Base-by-base conservation (phyloP, 1,140 invertebrate genomes). In the Zaprionus nigranus region DNA sequence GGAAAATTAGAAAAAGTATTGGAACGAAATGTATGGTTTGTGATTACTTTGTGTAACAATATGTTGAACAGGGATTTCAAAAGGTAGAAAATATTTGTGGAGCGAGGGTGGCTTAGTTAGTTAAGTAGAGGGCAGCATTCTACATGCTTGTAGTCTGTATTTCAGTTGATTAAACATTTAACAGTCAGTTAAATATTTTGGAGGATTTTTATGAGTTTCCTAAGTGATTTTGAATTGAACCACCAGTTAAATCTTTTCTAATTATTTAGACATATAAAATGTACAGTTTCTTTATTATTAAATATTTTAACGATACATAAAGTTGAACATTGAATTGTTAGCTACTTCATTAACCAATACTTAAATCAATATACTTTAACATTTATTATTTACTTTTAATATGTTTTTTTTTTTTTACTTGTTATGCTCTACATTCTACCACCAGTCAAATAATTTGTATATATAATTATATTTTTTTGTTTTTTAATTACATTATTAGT, bases 91-190 rank as follows among this genome's bases (percentile, higher is more conserved):
- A 20, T 17, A n/a, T 17, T 43, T 5, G 46, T 12, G 12, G 20
- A 24, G 20, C 46, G 46, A 51, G 46, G 46, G 46, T 51, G 17
- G 20, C 13, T 13, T 12, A 5, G 20, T 5, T 5, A 9, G 46
- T 51, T 51, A n/a, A n/a, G 46, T 24, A 13, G 3, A 6, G 11
- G 20, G 1, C 0, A 17, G n/a, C 3, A 17, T 46, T 46, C n/a
- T 9, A 9, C 9, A 9, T 17, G 7, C 1, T 20, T n/a, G n/a
- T n/a, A n/a, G n/a, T n/a, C n/a, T n/a, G n/a, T n/a, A n/a, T 51
- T 20, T 51, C 46, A 24, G n/a, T 46, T 17, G n/a, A 46, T 46
- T 51, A 13, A 22, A 51, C 40, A 43, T 49, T 49, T 49, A 22
- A 49, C 43, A 11, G 17, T 9, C 43, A 22, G 43, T 46, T n/a